Evolutionary conservation across 2,888 invertebrate genomes (phyloP), one percentile per base, ranked within the genome.

Genomic region (Athrips mouffetella): DNA sequence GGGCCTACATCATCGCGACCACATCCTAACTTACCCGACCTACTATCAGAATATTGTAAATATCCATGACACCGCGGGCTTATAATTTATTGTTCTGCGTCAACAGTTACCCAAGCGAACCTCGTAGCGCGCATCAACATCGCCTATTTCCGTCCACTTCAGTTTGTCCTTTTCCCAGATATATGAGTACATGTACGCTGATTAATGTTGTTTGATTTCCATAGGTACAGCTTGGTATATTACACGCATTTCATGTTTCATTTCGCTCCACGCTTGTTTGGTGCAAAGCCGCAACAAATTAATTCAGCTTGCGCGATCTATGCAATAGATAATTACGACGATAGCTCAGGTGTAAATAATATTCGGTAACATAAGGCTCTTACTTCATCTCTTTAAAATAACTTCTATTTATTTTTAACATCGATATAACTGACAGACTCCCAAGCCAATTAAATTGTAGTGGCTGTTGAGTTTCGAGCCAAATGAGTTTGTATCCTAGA

Each of bases 131-230:
- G 47, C 57, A 53, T 58, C 58, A 53, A 54, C 67, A 63, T 76
- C 73, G 70, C 67, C 77, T 83, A 83, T 82, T 84, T 80, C 65
- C 65, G 79, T 73, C 69, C 65, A 54, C 53, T 51, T 51, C 44
- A 39, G 39, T 61, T 64, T 73, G 73, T 73, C 76, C 75, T 81
- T 79, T 81, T 74, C 75, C 75, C 74, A 79, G 72, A 79, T 76
- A 78, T 74, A 76, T 42, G 16, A 35, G 49, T 57, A 48, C 54
- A 49, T 54, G 49, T 50, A 47, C 39, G 50, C 52, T 53, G 49
- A 55, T 55, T 57, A 52, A 57, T 58, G 55, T 50, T 55, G 50
- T 55, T 57, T 56, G 48, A 47, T 50, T 52, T 47, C 48, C 51
- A 59, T 46, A n/a, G n/a, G n/a, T n/a, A 21, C 33, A 21, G 37